Evolutionary conservation across 1,140 invertebrate genomes (phyloP), one percentile per base, ranked within the genome.

Genomic region (Drosophila takahashii): DNA sequence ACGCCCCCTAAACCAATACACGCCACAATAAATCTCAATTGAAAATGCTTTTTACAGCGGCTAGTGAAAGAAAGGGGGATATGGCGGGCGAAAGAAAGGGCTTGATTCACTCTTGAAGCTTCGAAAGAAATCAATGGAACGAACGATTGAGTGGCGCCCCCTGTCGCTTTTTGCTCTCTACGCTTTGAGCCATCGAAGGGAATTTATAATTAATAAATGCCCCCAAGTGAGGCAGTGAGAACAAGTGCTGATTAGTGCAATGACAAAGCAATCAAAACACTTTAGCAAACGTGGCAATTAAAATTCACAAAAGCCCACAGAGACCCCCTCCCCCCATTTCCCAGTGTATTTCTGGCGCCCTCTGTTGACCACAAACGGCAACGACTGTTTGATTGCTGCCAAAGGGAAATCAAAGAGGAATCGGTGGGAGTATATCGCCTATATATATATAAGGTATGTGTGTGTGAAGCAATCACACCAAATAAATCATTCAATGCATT

Each of bases 181-280:
- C 50, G 16, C 80, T 84, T 85, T 85, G 80, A 80, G 77, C 81
- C 72, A 80, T 77, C 75, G 81, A 50, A 73, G 62, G 59, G 81
- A 75, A 85, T 85, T 89, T 87, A 89, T 89, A 87, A 87, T 87
- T 87, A 87, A 89, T 89, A 87, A 83, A 83, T 81, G 71, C 83
- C 64, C 61, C 42, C 39, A 59, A 18, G 57, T 44, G 61, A 47
- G 56, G 34, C 37, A 50, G 45, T 50, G 56, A 18, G 50, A 56
- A 77, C 54, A 64, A 79, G 62, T 60, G 58, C 51, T 86, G 83
- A 86, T 86, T 86, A 86, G 83, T 79, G 76, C 83, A 78, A 87
- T 87, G 84, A 87, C 83, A 87, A 87, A 87, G 83, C 83, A 87
- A 86, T 86, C 83, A 86, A 87, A 86, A 87, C 84, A 87, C 83